phyloP scores from a whole-genome alignment of 2,113 vertebrate species.

The Onychostruthus taczanowskii region DNA sequence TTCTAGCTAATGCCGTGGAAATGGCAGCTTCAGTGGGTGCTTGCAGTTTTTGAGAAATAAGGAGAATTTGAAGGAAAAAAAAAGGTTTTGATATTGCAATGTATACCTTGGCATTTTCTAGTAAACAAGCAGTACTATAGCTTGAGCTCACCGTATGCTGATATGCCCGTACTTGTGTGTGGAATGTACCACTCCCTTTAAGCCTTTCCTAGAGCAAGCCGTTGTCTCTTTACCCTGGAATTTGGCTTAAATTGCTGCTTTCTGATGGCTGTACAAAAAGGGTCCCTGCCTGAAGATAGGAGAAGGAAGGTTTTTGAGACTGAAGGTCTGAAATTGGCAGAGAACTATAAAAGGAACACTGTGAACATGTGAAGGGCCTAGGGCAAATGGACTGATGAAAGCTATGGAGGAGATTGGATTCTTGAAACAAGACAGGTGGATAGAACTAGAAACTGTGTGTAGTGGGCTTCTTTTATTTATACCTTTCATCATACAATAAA shows the following conservation, averaged over 20 bases:
- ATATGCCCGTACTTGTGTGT: neutral
- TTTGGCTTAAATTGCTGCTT: neutral
- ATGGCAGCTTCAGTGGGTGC: neutral
- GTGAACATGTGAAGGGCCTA: neutral
- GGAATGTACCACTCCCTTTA: conserved; percentile 29
- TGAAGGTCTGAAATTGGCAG: neutral
- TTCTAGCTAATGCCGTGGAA: neutral
- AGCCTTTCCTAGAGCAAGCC: neutral
- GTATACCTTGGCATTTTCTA: neutral
- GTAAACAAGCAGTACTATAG: neutral
- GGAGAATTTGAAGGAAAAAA: neutral
- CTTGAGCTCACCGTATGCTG: neutral
- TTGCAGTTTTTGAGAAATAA: neutral
- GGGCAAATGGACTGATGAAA: neutral
- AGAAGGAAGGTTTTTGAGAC: neutral
- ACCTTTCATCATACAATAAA: neutral
- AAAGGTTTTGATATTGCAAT: neutral
- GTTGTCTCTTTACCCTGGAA: neutral
- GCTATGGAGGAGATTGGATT: neutral
- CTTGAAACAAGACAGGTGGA: neutral
- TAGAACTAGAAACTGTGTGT: neutral
- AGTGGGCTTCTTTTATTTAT: neutral
- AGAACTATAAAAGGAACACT: neutral
- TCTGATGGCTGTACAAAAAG: neutral
- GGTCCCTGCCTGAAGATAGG: neutral